These are phyloP conservation scores for Exephanes ischioxanthus DNA, from an alignment of 2,888 invertebrate species.

Conservation along the genomic window DNA sequence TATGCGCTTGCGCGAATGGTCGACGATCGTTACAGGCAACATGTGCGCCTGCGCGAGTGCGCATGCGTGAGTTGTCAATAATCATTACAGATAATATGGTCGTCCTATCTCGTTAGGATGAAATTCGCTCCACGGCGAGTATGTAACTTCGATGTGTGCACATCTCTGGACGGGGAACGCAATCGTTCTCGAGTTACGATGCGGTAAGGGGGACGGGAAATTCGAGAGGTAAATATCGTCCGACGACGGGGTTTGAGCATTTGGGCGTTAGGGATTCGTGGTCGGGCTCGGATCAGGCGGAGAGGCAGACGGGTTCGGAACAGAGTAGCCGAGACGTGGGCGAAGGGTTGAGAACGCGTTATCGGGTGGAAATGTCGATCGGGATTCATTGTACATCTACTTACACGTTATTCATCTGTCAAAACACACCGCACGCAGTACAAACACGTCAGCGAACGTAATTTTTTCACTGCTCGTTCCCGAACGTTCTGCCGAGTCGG, in stretches of 20 bases:
- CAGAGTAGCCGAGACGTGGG: neutral
- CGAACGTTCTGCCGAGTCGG: neutral
- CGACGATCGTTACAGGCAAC: no score
- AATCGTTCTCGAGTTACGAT: slow-evolving; percentile 26
- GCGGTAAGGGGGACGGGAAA: slow-evolving; percentile 11
- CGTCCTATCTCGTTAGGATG: neutral
- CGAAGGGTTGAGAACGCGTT: slow-evolving; percentile 29
- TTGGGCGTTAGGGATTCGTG: neutral
- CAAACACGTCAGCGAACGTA: neutral
- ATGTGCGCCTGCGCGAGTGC: no score
- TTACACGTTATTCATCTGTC: neutral
- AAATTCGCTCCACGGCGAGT: neutral
- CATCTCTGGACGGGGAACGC: neutral
- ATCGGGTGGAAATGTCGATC: slow-evolving; percentile 22
- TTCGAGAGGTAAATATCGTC: slow-evolving; percentile 50
- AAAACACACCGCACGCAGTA: neutral
- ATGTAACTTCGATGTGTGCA: neutral
- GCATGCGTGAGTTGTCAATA: no score
- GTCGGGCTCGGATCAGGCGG: neutral
- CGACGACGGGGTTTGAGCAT: slow-evolving; percentile 10
- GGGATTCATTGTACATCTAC: neutral
- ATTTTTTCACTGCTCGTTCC: neutral
- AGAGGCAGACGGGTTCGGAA: neutral
- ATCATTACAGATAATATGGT: neutral
- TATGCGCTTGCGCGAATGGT: no score